Evolutionary conservation across 92 coral and sea anemone species (phyloP), one percentile per base, ranked within the genome.

Genomic region (Zoanthus sociatus): DNA sequence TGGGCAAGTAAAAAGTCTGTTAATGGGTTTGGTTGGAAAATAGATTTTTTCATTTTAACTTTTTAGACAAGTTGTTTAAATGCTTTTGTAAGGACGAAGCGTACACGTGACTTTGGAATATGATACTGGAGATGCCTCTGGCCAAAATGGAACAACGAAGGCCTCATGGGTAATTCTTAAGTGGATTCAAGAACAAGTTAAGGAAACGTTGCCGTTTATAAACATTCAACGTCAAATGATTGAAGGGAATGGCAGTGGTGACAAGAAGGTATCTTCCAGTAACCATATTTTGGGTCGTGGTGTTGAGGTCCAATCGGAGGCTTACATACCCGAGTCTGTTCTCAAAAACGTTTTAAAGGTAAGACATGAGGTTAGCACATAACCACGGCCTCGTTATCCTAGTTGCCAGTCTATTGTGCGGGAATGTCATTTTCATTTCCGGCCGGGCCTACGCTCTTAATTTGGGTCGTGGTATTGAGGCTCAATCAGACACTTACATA

Each of bases 61-160:
- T n/a, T n/a, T n/a, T n/a, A n/a, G n/a, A n/a, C n/a, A n/a, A n/a
- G n/a, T n/a, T n/a, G n/a, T n/a, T n/a, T n/a, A n/a, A 58, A 58
- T 58, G 18, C 7, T 77, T 7, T 15, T 54, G 60, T 11, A 45
- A 89, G 91, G 91, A 18, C 91, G 88, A 14, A 83, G 78, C 12
- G 84, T 89, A 11, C 84, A 73, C 33, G 86, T 83, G 76, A 61
- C 55, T 21, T 89, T 89, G 50, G 77, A 46, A 7, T 89, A 83
- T 61, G 88, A 89, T 17, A 82, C 91, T 9, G 91, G 88, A 67
- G 91, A 89, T 55, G 91, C 91, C 32, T 58, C 91, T 32, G 91
- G 88, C 47, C 91, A 89, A 64, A 89, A 89, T 33, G 91, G 77
- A 15, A 55, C 54, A 33, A 89, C 91, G n/a, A 50, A 69, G 11